Percentiles rank a stretch among this genome's conserved stretches.
These are phyloP conservation scores for Dromaius novaehollandiae DNA, from an alignment of 2,113 vertebrate species.

Conservation along the genomic window DNA sequence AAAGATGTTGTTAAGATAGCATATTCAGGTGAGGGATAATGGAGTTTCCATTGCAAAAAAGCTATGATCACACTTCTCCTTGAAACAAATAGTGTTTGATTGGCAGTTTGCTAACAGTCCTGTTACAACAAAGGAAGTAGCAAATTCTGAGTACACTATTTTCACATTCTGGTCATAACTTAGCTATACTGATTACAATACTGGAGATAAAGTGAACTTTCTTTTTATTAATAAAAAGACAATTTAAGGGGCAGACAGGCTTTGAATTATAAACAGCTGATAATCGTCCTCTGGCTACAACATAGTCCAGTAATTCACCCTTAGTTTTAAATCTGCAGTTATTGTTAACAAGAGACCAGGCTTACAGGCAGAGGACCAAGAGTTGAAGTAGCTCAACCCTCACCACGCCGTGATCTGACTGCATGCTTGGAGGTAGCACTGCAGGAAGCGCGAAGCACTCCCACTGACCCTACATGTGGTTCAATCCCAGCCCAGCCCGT, in stretches of 20 bases:
- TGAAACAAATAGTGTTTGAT: background rate
- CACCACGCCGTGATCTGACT: background rate
- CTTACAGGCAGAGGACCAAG: background rate
- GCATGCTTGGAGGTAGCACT: background rate
- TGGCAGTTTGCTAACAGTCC: conserved; percentile 1
- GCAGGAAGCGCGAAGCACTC: background rate
- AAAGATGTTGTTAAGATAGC: background rate
- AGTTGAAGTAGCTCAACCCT: background rate
- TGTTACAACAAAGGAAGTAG: background rate
- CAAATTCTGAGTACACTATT: background rate
- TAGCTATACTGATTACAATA: background rate
- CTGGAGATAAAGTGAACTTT: background rate
- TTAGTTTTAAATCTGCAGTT: background rate
- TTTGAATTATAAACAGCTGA: background rate
- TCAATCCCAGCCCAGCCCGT: background rate
- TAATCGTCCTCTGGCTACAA: background rate
- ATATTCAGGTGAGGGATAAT: background rate
- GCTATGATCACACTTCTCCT: background rate
- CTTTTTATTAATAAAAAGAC: background rate
- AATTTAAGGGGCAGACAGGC: background rate
- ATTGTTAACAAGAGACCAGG: background rate
- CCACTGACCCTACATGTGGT: background rate
- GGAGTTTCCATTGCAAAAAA: conserved; percentile 13
- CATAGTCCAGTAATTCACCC: background rate
- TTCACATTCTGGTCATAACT: background rate